Conservation (phyloP, 2,797 vertebrate species). For the Pseudochirops cupreus region DNA sequence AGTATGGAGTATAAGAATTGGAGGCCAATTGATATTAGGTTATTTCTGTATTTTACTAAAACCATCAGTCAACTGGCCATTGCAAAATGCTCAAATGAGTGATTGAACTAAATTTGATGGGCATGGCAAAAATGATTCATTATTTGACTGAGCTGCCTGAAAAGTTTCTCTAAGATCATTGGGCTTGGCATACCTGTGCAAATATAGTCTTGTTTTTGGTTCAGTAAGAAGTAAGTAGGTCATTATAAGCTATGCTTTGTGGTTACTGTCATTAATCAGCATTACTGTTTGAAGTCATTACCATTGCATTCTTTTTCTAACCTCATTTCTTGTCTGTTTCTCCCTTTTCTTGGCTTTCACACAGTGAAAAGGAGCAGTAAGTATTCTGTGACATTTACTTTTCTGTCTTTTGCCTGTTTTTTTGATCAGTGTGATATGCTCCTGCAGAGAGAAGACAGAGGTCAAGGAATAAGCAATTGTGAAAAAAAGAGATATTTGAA, state of each 20-base stretch:
- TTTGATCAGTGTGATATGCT: slow-evolving; percentile 28
- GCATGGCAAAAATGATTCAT: not conserved
- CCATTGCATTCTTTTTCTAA: slow-evolving; percentile 58
- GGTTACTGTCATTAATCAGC: not conserved
- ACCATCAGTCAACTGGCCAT: not conserved
- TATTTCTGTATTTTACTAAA: not conserved
- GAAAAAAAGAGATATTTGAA: not conserved
- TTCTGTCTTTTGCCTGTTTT: slow-evolving; percentile 1
- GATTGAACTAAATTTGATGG: not conserved
- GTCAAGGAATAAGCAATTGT: slow-evolving; percentile 8
- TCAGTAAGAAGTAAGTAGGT: not conserved
- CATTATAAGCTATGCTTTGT: not conserved
- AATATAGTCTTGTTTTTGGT: not conserved
- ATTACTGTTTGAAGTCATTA: not conserved
- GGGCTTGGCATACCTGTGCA: accelerated
- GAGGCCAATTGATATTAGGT: not conserved
- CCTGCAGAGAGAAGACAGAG: slow-evolving; percentile 1
- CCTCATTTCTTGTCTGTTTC: slow-evolving; percentile 47
- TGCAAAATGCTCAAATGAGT: too few relatives aligned
- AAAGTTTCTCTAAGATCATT: not conserved
- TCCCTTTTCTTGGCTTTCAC: slow-evolving; percentile 71
- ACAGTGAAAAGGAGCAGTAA: slow-evolving; percentile 88
- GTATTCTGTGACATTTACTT: slow-evolving; percentile 75
- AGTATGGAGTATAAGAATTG: not conserved
- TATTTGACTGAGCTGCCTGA: not conserved